These are phyloP conservation scores for Natrix natrix DNA, from an alignment of 2,797 vertebrate genomes.

Conservation along the genomic window DNA sequence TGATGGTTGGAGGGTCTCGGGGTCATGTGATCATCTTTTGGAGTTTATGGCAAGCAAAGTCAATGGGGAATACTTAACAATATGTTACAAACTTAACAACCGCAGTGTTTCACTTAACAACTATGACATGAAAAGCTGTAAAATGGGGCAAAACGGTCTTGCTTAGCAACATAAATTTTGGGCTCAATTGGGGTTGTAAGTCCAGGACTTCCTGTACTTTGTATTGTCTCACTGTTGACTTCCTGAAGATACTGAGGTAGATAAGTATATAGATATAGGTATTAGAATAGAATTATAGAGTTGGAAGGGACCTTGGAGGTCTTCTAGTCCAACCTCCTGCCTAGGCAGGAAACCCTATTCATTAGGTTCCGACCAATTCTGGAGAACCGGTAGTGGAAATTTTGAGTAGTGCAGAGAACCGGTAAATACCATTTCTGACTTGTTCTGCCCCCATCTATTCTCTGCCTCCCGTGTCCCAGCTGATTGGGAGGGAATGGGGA, in stretches of 20 bases:
- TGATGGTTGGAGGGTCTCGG: neutral
- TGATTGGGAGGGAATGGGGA: no score
- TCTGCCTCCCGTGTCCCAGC: no score
- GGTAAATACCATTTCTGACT: no score
- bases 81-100: neutral
- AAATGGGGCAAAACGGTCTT: neutral
- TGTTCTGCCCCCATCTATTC: no score
- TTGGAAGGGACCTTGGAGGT: no score
- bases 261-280: neutral
- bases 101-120: neutral
- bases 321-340: no score
- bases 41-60: neutral
- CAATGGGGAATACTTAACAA: neutral
- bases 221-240: neutral
- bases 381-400: no score
- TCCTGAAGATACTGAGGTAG: neutral
- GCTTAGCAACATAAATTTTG: neutral
- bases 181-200: neutral
- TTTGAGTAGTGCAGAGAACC: no score
- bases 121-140: neutral
- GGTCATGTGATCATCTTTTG: neutral
- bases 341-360: no score
- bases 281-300: no score
- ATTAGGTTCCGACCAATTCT: no score
- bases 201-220: neutral